phyloP scores from a whole-genome alignment of 2,113 vertebrate species.

The Plotosus lineatus region DNA sequence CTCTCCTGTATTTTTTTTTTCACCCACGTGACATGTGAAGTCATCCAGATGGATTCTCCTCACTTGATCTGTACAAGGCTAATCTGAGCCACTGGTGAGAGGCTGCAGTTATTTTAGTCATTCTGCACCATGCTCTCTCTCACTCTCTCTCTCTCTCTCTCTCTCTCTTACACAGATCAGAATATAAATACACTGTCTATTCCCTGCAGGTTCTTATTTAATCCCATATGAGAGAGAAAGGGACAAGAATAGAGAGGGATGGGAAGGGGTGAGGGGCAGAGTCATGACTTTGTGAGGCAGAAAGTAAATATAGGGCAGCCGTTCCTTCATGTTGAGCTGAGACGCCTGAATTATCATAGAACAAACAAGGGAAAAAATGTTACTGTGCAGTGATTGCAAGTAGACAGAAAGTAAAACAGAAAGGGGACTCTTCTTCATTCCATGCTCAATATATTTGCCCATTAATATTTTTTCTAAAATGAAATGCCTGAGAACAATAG shows the following conservation, averaged over 20 bases:
- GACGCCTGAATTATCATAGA: background rate
- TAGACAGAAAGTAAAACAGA: background rate
- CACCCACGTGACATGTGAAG: slow-evolving; percentile 10
- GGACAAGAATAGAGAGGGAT: slow-evolving; percentile 14
- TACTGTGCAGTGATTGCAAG: background rate
- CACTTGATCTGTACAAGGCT: slow-evolving; percentile 27
- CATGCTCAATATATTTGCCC: background rate
- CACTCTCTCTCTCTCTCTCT: slow-evolving; percentile 28
- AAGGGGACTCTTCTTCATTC: background rate
- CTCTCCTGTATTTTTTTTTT: slow-evolving; percentile 7
- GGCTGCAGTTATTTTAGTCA: slow-evolving; percentile 53
- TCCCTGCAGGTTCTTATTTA: slow-evolving; percentile 27
- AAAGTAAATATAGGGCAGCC: slow-evolving; percentile 4
- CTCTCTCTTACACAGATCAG: slow-evolving; percentile 20
- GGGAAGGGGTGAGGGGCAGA: slow-evolving; percentile 16
- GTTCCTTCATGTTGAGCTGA: background rate
- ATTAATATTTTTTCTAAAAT: background rate
- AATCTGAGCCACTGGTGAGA: slow-evolving; percentile 48
- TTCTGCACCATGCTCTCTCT: slow-evolving; percentile 38
- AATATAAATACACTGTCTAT: slow-evolving; percentile 40
- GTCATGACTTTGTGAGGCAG: background rate
- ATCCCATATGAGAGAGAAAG: slow-evolving; percentile 27
- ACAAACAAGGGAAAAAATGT: background rate
- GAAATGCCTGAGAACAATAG: background rate
- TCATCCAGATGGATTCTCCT: slow-evolving; percentile 55